A percentile compares a stretch with the other conserved stretches of the same genome.
Evolutionary conservation across 1,140 invertebrate genomes (phyloP).

Genomic region (Notospermus geniculatus): DNA sequence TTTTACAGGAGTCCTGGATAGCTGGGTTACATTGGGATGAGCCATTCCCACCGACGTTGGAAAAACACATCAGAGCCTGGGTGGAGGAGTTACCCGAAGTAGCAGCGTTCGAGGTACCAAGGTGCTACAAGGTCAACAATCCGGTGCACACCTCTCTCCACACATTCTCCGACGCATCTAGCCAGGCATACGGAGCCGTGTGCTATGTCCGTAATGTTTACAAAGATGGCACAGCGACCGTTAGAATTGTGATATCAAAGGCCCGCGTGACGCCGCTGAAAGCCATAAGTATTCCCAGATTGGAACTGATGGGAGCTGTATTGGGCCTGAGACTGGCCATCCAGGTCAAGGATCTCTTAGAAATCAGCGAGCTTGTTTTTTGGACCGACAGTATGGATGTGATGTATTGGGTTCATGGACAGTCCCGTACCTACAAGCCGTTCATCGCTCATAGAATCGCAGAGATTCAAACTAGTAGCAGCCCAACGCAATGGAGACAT

Average conservation of each 20-base stretch:
- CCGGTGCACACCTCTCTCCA: conserved; percentile 14
- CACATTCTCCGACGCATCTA: conserved; percentile 26
- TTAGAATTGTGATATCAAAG: conserved; percentile 15
- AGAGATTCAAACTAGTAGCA: not conserved
- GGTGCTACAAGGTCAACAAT: not conserved
- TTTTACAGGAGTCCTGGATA: not conserved
- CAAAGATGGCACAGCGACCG: not conserved
- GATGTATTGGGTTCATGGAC: not conserved
- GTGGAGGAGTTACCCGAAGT: not conserved
- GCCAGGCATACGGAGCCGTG: conserved; percentile 16
- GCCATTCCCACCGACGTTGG: not conserved
- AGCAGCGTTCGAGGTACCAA: not conserved
- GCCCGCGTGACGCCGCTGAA: conserved; percentile 19
- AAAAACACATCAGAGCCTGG: not conserved
- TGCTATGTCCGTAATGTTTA: conserved; percentile 3
- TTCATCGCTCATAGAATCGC: conserved; percentile 17
- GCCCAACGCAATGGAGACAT: conserved; percentile 14
- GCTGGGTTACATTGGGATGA: not conserved
- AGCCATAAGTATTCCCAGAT: conserved; percentile 12
- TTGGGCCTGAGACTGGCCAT: not conserved
- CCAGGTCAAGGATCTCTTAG: conserved; percentile 4
- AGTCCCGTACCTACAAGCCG: not conserved
- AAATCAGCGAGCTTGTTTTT: conserved; percentile 4
- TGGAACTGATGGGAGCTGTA: conserved; percentile 20
- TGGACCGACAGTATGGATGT: conserved; percentile 19